Conservation (phyloP, 1,140 invertebrate genomes). For the Euglossa dilemma region DNA sequence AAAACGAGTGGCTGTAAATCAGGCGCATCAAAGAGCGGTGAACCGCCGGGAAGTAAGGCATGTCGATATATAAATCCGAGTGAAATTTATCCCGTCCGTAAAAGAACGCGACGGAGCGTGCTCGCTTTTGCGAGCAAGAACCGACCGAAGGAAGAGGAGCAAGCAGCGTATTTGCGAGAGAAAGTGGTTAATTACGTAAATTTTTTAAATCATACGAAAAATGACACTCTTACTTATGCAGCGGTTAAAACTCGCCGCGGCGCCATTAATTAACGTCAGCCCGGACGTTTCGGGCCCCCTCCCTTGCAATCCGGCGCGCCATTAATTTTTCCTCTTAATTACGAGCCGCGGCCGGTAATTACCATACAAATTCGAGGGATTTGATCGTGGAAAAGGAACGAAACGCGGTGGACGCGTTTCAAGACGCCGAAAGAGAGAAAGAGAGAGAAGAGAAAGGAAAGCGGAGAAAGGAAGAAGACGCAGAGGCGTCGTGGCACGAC, state of each 20-base stretch:
- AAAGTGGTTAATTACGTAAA: conserved; percentile 2
- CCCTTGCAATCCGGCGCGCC: background rate
- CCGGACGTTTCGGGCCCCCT: background rate
- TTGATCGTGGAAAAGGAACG: conserved; percentile 15
- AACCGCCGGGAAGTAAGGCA: too few relatives aligned
- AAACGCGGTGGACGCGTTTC: too few relatives aligned
- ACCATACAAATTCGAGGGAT: conserved; percentile 33
- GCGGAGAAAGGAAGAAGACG: too few relatives aligned
- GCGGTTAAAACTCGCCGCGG: background rate
- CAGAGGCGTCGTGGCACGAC: background rate
- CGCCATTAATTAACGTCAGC: conserved; percentile 35
- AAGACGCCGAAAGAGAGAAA: background rate
- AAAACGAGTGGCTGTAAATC: too few relatives aligned
- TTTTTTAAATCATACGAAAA: background rate
- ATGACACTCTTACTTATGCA: background rate
- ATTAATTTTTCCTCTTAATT: conserved; percentile 32
- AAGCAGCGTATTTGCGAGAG: background rate
- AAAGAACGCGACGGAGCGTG: too few relatives aligned
- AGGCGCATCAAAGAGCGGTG: too few relatives aligned
- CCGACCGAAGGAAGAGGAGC: background rate
- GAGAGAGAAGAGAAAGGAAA: background rate
- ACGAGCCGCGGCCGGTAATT: conserved; percentile 1
- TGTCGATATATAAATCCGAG: too few relatives aligned
- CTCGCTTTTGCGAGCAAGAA: too few relatives aligned
- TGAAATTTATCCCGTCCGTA: too few relatives aligned